Conservation (phyloP, 2,888 invertebrate genomes). For the Neuroscelio doddi region DNA sequence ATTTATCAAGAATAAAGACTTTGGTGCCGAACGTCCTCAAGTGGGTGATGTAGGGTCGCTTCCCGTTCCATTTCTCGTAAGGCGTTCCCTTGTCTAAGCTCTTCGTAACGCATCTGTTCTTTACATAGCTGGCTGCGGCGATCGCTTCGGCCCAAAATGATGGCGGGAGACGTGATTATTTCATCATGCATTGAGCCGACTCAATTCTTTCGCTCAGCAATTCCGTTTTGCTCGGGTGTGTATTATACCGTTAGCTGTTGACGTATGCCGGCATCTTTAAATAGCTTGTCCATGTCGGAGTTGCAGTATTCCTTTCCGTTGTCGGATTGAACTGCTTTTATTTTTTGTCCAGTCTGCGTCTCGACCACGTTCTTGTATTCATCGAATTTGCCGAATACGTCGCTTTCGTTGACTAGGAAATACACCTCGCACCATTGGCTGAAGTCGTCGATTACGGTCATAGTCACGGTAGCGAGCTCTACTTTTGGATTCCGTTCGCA, state of each 20-base stretch:
- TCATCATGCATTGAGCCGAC: constrained; percentile 18
- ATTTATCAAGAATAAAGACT: constrained; percentile 10
- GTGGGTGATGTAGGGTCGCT: constrained; percentile 5
- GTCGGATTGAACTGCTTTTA: constrained; percentile 42
- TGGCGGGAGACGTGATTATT: constrained; percentile 2
- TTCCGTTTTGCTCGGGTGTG: constrained; percentile 57
- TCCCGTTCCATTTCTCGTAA: constrained; percentile 18
- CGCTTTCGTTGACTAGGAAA: constrained; percentile 39
- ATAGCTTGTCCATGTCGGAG: constrained; percentile 4
- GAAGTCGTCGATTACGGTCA: no score
- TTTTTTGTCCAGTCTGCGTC: constrained; percentile 36
- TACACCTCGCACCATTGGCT: constrained; percentile 45
- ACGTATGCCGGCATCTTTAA: constrained; percentile 48
- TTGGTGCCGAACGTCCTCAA: constrained; percentile 2
- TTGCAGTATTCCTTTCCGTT: constrained; percentile 41
- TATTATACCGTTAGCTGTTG: constrained; percentile 51
- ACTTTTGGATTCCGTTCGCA: constrained; percentile 31
- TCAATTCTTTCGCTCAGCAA: constrained; percentile 16
- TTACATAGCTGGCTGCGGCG: constrained; percentile 16
- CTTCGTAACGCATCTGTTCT: constrained; percentile 13
- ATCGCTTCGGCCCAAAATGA: constrained; percentile 20
- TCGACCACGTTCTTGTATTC: constrained; percentile 42
- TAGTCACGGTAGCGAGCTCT: constrained; percentile 39
- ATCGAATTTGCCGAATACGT: constrained; percentile 34
- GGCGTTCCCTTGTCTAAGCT: constrained; percentile 7